Evolutionary conservation across 2,797 vertebrate species (phyloP).

Genomic region (Rhincodon typus): DNA sequence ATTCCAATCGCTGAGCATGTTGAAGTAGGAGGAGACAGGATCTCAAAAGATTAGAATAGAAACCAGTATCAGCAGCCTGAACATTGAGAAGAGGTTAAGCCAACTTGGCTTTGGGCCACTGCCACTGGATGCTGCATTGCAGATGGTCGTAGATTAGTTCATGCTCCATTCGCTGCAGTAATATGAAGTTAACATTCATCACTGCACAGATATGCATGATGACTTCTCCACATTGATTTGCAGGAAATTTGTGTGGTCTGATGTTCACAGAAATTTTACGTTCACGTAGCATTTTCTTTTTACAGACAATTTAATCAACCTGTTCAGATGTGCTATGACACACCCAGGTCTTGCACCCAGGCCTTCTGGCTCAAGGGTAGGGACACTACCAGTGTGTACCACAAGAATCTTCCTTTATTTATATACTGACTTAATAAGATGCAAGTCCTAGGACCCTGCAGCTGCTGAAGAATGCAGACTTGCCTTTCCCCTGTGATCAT

Average conservation of each 20-base stretch:
- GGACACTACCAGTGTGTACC: too few relatives aligned
- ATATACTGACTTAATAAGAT: not conserved
- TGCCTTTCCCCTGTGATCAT: not conserved
- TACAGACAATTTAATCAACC: too few relatives aligned
- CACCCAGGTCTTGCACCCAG: too few relatives aligned
- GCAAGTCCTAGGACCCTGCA: not conserved
- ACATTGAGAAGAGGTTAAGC: not conserved
- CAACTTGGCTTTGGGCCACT: not conserved
- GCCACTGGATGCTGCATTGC: not conserved
- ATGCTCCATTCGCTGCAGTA: too few relatives aligned
- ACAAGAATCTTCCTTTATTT: not conserved
- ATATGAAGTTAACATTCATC: not conserved
- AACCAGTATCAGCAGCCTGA: not conserved
- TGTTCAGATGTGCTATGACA: too few relatives aligned
- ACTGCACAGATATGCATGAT: not conserved
- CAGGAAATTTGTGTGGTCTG: not conserved
- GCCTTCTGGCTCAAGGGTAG: too few relatives aligned
- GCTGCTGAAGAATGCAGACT: not conserved
- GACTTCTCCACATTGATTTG: not conserved
- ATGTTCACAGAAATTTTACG: not conserved
- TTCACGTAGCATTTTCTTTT: not conserved
- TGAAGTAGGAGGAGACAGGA: not conserved
- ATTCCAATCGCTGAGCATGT: not conserved
- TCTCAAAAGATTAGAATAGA: not conserved
- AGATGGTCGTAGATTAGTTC: not conserved